Conservation (phyloP, 2,797 vertebrate genomes). For the Poliocrania exsul region DNA sequence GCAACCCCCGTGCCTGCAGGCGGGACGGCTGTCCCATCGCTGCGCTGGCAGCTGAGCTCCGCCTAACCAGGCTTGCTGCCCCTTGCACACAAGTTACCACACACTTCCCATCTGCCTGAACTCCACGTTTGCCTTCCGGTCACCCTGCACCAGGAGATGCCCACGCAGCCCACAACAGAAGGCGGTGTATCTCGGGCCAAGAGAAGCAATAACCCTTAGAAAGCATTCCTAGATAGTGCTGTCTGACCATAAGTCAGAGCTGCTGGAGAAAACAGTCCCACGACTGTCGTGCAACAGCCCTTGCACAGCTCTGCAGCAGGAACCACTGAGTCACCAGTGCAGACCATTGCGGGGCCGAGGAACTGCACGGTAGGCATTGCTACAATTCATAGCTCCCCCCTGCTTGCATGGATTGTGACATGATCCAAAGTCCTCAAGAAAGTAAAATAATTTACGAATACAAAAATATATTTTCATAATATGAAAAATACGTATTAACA, state of each 20-base stretch:
- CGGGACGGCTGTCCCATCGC: fast-evolving
- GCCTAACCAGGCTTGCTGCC: neutral
- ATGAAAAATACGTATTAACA: neutral
- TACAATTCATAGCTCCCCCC: neutral
- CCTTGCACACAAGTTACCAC: neutral
- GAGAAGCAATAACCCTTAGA: neutral
- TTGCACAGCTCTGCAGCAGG: neutral
- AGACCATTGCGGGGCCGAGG: neutral
- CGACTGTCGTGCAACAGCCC: neutral
- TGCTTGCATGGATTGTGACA: neutral
- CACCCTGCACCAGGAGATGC: neutral
- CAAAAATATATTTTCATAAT: neutral
- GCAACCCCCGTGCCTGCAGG: too few species aligned
- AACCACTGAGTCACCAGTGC: neutral
- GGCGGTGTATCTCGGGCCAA: fast-evolving
- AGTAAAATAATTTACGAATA: neutral
- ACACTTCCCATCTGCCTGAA: neutral
- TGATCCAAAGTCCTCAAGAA: neutral
- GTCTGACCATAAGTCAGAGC: neutral
- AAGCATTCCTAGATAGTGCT: neutral
- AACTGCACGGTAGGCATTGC: neutral
- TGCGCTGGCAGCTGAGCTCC: too few species aligned
- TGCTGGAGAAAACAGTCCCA: neutral
- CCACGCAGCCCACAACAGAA: fast-evolving
- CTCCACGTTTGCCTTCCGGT: neutral